Evolutionary conservation across 2,113 vertebrate species (phyloP), one percentile per base, ranked within the genome.

Genomic region (Phalacrocorax carbo): DNA sequence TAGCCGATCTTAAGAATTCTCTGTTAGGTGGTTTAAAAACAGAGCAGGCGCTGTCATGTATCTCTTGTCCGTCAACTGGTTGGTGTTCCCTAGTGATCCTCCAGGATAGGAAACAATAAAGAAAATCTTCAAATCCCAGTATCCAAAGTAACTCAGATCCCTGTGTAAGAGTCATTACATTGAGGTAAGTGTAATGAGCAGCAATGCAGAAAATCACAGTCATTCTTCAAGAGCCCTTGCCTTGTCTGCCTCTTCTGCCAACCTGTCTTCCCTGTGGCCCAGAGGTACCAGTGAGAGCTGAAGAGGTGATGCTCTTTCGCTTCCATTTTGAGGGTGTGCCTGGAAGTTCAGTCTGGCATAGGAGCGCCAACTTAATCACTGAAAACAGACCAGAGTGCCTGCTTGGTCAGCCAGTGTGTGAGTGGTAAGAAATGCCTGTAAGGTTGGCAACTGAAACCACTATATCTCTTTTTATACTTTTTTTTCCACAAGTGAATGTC

Each of bases 391-490:
- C 73, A 2, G 32, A 26, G 8, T 86, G 29, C 11, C 52, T 85
- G 70, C 61, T 66, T 62, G 46, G 4, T 58, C 48, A 83, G 48
- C 57, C 21, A 5, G n/a, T 34, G 61, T 26, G 75, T 55, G 62
- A 58, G 27, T 6, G 2, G 23, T 7, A 13, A 40, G 80, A 20
- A 22, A 23, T 3, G 0, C 13, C 11, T 42, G 40, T 15, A 27
- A 52, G 55, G 14, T 55, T 29, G 77, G 7, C 5, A 5, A 4
- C 29, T 26, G 55, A n/a, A 72, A 29, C 16, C 11, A 27, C 48
- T 23, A 0, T 2, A 2, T 34, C 61, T 66, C 34, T 60, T 44
- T 17, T 29, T 70, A 2, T 13, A 2, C 32, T 21, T 42, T 36
- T 36, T 55, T 52, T 21, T 38, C 38, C 55, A 12, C 40, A 34